Percentiles rank a stretch among this genome's conserved stretches.
Evolutionary conservation across 2,888 invertebrate genomes (phyloP).

Genomic region (Chouioia cunea): DNA sequence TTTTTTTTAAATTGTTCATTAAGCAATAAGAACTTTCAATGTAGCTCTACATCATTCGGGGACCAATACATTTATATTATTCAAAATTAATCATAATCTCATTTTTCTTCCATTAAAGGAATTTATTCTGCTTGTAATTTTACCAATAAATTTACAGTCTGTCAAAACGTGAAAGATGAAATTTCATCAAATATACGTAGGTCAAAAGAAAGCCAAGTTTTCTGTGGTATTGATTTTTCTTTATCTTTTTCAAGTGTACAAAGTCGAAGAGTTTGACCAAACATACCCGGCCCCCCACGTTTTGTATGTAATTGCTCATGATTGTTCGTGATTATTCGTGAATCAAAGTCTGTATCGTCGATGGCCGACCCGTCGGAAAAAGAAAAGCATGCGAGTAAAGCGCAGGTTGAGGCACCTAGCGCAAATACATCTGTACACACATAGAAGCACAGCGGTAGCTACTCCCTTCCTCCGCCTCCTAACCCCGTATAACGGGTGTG

Average conservation of each 20-base stretch:
- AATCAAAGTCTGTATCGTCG: slow-evolving; percentile 14
- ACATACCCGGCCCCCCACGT: slow-evolving; percentile 6
- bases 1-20: too few relatives aligned
- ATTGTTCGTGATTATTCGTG: slow-evolving; percentile 31
- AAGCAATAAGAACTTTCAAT: too few relatives aligned
- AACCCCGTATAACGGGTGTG: slow-evolving; percentile 15
- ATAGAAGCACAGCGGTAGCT: slow-evolving; percentile 4
- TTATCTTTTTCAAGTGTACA: too few relatives aligned
- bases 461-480: neutral
- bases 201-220: neutral
- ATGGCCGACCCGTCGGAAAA: slow-evolving; percentile 13
- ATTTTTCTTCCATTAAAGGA: too few relatives aligned
- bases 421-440: slow-evolving; percentile 10
- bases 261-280: neutral
- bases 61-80: too few relatives aligned
- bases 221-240: too few relatives aligned
- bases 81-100: too few relatives aligned
- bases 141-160: too few relatives aligned
- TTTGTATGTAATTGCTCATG: slow-evolving; percentile 27
- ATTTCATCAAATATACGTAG: too few relatives aligned
- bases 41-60: too few relatives aligned
- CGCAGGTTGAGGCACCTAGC: slow-evolving; percentile 37
- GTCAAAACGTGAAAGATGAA: too few relatives aligned
- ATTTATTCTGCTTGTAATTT: too few relatives aligned
- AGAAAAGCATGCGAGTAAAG: slow-evolving; percentile 31